Base-by-base conservation (phyloP, 2,797 vertebrate genomes). In the Centropyge bicolor region DNA sequence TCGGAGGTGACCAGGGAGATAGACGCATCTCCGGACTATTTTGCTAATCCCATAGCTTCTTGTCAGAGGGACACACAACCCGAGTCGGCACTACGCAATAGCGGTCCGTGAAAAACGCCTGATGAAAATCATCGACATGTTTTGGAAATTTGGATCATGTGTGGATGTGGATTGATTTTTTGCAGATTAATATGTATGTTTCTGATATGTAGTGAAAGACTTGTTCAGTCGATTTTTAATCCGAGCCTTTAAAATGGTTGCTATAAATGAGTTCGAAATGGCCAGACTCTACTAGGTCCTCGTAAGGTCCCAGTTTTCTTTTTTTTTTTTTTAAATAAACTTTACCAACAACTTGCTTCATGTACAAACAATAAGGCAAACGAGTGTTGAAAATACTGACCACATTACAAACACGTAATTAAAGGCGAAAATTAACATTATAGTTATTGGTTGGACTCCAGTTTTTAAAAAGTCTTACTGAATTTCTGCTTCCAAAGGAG, bases 21-120 rank as follows among this genome's bases (percentile, higher is more conserved):
- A 78, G 38, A 82, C 59, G 74, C 73, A 88, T 80, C 75, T 73
- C 59, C 55, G 55, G 61, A 80, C 84, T 91, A 77, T 80, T 91
- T 88, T 83, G 88, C 81, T 92, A 93, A 92, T 92, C 88, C 86
- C 79, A 75, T 76, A 78, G 86, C 85, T 88, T 85, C 74, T 85
- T 76, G 85, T 83, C 86, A 84, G 48, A 46, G 62, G 59, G 73
- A 86, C 40, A 85, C 74, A 86, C 84, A 82, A 72, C 36, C 70
- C 52, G 31, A 72, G 74, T 83, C 74, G 73, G 78, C 72, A 85
- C 83, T 80, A 90, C 91, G 83, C 84, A 81, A 64, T 83, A 85
- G 89, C 2, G 14, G 87, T 36, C 74, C 65, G 31, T 2, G 1
- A 2, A 75, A 65, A 89, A 41, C 59, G 92, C 94, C 94, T 88